Percentiles rank a stretch among this genome's conserved stretches.
Evolutionary conservation across 1,140 invertebrate species (phyloP).

Genomic region (Catajapyx aquilonaris): DNA sequence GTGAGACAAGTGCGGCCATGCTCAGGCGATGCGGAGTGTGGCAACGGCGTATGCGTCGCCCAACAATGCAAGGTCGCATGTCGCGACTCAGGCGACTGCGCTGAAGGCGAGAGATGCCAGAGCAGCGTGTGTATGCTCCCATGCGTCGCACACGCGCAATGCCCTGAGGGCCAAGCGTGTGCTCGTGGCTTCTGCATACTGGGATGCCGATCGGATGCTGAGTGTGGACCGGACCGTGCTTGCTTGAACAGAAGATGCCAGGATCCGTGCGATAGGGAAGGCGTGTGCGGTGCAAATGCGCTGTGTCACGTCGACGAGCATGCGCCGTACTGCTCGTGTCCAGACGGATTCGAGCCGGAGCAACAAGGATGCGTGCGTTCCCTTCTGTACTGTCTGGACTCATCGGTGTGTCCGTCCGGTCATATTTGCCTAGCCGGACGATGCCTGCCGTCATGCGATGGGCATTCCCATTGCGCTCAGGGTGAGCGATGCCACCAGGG

Average conservation of each 20-base stretch:
- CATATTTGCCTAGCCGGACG: conserved; percentile 49
- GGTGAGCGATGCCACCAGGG: conserved; percentile 62
- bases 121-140: conserved; percentile 52
- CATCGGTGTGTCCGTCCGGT: conserved; percentile 38
- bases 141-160: conserved; percentile 58
- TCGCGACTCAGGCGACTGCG: conserved; percentile 51
- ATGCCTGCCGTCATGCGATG: conserved; percentile 51
- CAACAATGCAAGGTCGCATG: conserved; percentile 68
- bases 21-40: conserved; percentile 47
- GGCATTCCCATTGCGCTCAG: conserved; percentile 44
- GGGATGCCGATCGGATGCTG: conserved; percentile 59
- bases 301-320: conserved; percentile 51
- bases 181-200: conserved; percentile 49
- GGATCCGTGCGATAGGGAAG: conserved; percentile 52
- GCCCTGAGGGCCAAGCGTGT: conserved; percentile 56
- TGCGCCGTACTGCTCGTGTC: conserved; percentile 49
- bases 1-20: conserved; percentile 42
- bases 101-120: conserved; percentile 51
- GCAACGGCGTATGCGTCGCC: conserved; percentile 50
- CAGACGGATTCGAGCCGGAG: conserved; percentile 58
- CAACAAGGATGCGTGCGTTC: conserved; percentile 73
- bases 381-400: conserved; percentile 34
- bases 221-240: conserved; percentile 48
- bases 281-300: conserved; percentile 65
- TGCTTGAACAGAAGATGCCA: conserved; percentile 66